Conservation (phyloP, 2,888 invertebrate species). For the Venustoraphidia nigricollis region DNA sequence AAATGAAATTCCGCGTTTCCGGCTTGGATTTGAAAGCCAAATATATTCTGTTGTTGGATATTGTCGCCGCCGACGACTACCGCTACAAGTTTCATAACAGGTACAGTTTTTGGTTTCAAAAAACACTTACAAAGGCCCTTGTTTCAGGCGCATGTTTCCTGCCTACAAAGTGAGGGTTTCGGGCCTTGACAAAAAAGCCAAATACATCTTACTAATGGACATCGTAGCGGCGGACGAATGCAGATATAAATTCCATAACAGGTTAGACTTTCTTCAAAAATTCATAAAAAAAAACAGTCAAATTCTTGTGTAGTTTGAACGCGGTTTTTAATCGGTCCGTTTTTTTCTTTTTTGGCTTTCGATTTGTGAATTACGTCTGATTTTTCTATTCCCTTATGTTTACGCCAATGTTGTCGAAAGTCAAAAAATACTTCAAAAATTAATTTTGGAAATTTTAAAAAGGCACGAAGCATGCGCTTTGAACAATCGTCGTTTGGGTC, state of each 20-base stretch:
- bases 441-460: slow-evolving; percentile 18
- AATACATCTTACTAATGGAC: slow-evolving; percentile 95
- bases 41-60: slow-evolving; percentile 97
- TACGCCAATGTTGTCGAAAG: neutral
- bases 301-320: neutral
- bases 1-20: slow-evolving; percentile 97
- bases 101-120: slow-evolving; percentile 27
- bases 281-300: slow-evolving; percentile 5
- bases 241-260: slow-evolving; percentile 89
- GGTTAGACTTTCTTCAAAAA: slow-evolving; percentile 37
- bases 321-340: neutral
- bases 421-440: neutral
- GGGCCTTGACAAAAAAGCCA: slow-evolving; percentile 93
- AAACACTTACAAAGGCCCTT: slow-evolving; percentile 19
- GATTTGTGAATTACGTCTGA: neutral
- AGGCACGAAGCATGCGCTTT: slow-evolving; percentile 56
- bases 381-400: neutral
- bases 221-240: slow-evolving; percentile 94
- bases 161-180: slow-evolving; percentile 93
- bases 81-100: slow-evolving; percentile 96
- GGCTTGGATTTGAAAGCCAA: slow-evolving; percentile 98
- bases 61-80: slow-evolving; percentile 98
- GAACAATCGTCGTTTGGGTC: neutral
- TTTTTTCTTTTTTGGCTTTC: neutral
- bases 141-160: slow-evolving; percentile 93